phyloP scores from a whole-genome alignment of 2,888 invertebrate genomes.

The Ophion slaviceki region DNA sequence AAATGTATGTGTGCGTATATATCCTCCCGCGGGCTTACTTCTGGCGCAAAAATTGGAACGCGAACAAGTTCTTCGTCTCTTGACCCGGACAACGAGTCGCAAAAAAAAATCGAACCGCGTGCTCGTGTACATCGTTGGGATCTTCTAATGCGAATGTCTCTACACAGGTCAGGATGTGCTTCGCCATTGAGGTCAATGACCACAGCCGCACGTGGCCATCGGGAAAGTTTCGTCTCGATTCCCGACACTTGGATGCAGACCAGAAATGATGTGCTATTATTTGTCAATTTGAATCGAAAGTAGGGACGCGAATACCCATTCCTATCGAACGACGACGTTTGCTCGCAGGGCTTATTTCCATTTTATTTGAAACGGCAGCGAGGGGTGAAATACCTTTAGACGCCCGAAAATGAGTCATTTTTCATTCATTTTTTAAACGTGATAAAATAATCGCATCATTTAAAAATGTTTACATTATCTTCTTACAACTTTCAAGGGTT shows the following conservation, averaged over 20 bases:
- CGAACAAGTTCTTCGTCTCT: conserved; percentile 24
- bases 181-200: conserved; percentile 63
- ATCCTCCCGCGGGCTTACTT: conserved; percentile 26
- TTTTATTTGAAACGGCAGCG: too few species aligned
- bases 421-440: too few species aligned
- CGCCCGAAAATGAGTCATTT: too few species aligned
- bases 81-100: conserved; percentile 39
- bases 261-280: too few species aligned
- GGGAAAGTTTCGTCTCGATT: background rate
- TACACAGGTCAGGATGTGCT: conserved; percentile 27
- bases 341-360: too few species aligned
- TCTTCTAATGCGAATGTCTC: conserved; percentile 38
- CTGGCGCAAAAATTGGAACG: conserved; percentile 27
- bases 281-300: background rate
- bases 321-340: too few species aligned
- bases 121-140: conserved; percentile 42
- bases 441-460: too few species aligned
- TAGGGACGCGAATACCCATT: too few species aligned
- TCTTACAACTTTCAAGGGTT: too few species aligned
- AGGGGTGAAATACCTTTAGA: too few species aligned
- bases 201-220: conserved; percentile 54
- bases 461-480: too few species aligned
- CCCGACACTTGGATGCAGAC: background rate
- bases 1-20: background rate
- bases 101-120: conserved; percentile 35